Conservation (phyloP, 2,113 vertebrate species). For the Ramphastos sulfuratus region DNA sequence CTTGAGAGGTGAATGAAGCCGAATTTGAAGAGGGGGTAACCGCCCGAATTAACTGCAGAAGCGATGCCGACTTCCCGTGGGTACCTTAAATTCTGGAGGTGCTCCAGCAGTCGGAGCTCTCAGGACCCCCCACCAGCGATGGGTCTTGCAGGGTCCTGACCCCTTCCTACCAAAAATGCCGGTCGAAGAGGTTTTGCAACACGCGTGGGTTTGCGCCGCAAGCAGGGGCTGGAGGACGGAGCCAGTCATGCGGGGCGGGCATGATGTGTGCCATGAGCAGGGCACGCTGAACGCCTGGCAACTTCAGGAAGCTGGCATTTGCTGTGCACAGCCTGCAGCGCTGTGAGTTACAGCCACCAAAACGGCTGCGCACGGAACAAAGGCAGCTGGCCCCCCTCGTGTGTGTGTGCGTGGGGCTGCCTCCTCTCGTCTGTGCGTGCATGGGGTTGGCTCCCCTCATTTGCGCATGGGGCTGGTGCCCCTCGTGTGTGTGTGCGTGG, state of each 20-base stretch:
- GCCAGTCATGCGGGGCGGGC: background rate
- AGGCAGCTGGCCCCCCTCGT: slow-evolving; percentile 34
- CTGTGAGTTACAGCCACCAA: background rate
- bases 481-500: background rate
- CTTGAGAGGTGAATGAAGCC: background rate
- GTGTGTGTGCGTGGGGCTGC: background rate
- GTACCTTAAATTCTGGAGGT: background rate
- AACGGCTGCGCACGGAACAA: slow-evolving; percentile 14
- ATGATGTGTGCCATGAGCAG: background rate
- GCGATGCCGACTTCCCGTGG: background rate
- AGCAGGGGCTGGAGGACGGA: background rate
- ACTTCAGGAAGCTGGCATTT: background rate
- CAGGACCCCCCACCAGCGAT: background rate
- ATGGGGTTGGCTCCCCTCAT: background rate
- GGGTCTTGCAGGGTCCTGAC: slow-evolving; percentile 7
- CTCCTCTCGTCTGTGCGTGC: background rate
- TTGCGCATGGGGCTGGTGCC: slow-evolving; percentile 4
- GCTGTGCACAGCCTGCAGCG: background rate
- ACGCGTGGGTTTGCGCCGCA: rapidly evolving
- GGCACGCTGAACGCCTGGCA: background rate
- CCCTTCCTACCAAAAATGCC: background rate
- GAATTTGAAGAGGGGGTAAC: background rate
- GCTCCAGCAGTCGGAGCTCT: background rate
- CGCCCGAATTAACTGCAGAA: background rate
- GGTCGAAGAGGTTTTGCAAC: background rate